Evolutionary conservation across 2,888 invertebrate genomes (phyloP), one percentile per base, ranked within the genome.

Genomic region (Microplitis deprimator): DNA sequence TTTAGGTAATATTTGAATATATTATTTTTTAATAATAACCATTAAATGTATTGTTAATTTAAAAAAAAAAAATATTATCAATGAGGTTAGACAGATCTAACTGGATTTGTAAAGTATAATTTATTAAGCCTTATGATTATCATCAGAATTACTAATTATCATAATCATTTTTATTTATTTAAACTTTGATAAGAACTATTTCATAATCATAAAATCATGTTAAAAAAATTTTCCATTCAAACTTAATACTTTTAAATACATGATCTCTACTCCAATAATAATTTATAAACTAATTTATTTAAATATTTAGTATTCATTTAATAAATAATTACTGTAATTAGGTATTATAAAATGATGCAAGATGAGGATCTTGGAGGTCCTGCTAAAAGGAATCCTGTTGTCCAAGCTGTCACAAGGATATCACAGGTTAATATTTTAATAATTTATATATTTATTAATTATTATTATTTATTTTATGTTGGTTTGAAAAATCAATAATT

Each of bases 341-440:
- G 73, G n/a, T 73, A 65, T 16, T 10, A 50, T 84, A 90, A 85
- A 89, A 93, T 92, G 92, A 94, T 92, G 92, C 94, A 94, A 91
- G 94, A 93, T 90, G 94, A 94, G 89, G 94, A 94, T 92, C 91
- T 93, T 89, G 90, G 92, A 81, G 90, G 92, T 87, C 91, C 93
- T 87, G 90, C 90, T 83, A 93, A 92, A 89, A 92, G 91, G 91
- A 92, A 93, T 88, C 91, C 93, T 83, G 88, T 94, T 85, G 92
- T 93, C 82, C 94, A 94, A 91, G 92, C 92, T 81, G 92, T 93
- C 92, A 92, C 92, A 73, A 92, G 94, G 89, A 88, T 94, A 89
- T 93, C 93, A 85, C 94, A 94, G 93, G 94, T 89, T 76, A 39
- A 81, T 82, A 79, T 60, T 68, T 13, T 29, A n/a, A 69, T 60